phyloP scores from a whole-genome alignment of 2,888 invertebrate species.

The Clepsis dumicolana region DNA sequence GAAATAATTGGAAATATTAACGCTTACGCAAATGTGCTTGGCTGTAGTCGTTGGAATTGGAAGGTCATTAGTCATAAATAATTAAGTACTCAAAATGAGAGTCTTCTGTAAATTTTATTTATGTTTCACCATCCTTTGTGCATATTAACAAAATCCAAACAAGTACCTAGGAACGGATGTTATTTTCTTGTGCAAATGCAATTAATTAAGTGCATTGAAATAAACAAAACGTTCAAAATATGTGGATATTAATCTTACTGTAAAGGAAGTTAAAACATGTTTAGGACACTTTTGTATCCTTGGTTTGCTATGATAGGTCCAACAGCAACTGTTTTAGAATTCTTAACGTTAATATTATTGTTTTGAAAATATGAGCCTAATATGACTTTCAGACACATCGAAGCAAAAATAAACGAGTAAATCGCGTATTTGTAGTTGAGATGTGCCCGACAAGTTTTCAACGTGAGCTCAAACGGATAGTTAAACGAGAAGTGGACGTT shows the following conservation, averaged over 20 bases:
- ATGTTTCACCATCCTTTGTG: too few species aligned
- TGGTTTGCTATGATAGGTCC: not conserved
- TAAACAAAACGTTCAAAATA: not conserved
- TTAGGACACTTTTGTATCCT: not conserved
- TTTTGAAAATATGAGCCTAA: too few species aligned
- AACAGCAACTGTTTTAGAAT: not conserved
- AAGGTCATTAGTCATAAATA: not conserved
- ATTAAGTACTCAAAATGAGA: not conserved
- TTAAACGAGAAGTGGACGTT: too few species aligned
- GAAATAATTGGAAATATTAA: conserved; percentile 22
- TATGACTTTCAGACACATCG: too few species aligned
- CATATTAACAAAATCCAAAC: too few species aligned
- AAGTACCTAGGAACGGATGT: too few species aligned
- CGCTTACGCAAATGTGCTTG: conserved; percentile 1
- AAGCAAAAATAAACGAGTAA: too few species aligned
- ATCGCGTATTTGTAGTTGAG: too few species aligned
- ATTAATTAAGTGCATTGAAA: not conserved
- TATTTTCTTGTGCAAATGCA: not conserved
- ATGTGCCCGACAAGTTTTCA: too few species aligned
- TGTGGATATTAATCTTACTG: not conserved
- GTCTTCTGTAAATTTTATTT: not conserved
- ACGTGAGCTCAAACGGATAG: too few species aligned
- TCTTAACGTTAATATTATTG: too few species aligned
- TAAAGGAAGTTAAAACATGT: not conserved
- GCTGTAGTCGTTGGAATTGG: not conserved